Evolutionary conservation across 1,140 invertebrate genomes (phyloP), one percentile per base, ranked within the genome.

Genomic region (Scaptodrosophila lebanonensis): DNA sequence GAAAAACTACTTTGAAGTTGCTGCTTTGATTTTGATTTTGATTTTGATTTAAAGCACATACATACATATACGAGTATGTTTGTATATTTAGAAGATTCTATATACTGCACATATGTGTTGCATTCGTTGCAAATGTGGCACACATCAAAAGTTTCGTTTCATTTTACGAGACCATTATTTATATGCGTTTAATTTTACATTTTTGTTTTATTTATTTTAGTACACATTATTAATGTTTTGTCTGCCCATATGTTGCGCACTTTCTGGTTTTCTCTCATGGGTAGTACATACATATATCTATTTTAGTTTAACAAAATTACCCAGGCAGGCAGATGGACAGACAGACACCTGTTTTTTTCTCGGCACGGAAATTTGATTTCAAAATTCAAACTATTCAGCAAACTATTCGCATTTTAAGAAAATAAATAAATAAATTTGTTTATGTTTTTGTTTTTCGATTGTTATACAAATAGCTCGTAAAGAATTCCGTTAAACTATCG

Each of bases 291-390:
- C 47, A 22, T 70, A 56, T 72, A 61, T 50, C 64, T 79, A 77
- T 68, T 68, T 79, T 36, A 73, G 68, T 73, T 77, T 73, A 79
- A 50, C 65, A 53, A 58, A 36, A 33, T 58, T 50, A 66, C 49
- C 50, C 47, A 27, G 40, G 53, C 42, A 16, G 29, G n/a, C n/a
- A n/a, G n/a, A n/a, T n/a, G 56, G 42, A 51, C 50, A 49, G 17
- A 33, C 54, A 51, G 67, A 79, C 72, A 77, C 72, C 72, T 77
- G 72, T 79, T 77, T 60, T n/a, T n/a, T n/a, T n/a, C n/a, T n/a
- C n/a, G n/a, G n/a, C n/a, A n/a, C n/a, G n/a, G n/a, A n/a, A n/a
- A n/a, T n/a, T n/a, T n/a, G n/a, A n/a, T n/a, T n/a, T n/a, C n/a
- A n/a, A n/a, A n/a, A n/a, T n/a, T n/a, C n/a, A n/a, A n/a, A n/a